Evolutionary conservation across 2,888 invertebrate species (phyloP), one percentile per base, ranked within the genome.

Genomic region (Drosophila nr. perissopoda): DNA sequence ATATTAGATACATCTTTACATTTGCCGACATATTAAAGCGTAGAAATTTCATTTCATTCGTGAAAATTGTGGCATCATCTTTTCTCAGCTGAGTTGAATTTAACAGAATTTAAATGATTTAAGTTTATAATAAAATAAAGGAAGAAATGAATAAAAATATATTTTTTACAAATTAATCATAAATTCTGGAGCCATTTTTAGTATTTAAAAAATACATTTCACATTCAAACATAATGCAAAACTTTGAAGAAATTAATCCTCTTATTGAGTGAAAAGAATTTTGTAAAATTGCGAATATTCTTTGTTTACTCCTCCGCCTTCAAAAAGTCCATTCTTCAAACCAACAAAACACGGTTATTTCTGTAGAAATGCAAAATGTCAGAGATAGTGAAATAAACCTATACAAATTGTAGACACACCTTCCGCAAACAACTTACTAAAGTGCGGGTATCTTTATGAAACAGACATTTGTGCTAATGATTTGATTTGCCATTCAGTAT

Each of bases 401-500:
- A 8, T 29, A 7, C 6, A 36, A 36, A 21, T 18, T 36, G 53
- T 21, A 1, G 4, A 8, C 18, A 31, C 5, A 29, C 13, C 18
- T 31, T 38, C 2, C 0, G 16, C 31, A 18, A 34, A n/a, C 56
- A n/a, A 16, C 51, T 27, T n/a, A 38, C 27, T 4, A 11, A 51
- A 42, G 38, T 56, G 27, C 16, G 8, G n/a, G n/a, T 38, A 38
- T 38, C 62, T 40, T 2, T n/a, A 7, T 27, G 27, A 45, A 25
- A 11, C 57, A 36, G 11, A 29, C 40, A 52, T 54, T 29, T 57
- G 57, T 65, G 65, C 66, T 72, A 72, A 72, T 64, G 65, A 77
- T 77, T 62, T 59, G 63, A 64, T 75, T 59, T 76, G 49, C n/a
- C 31, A 49, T 57, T 58, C 73, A 66, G 33, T 61, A 45, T 48